Base-by-base conservation (phyloP, 2,113 vertebrate genomes). In the Sebastes schlegelii region DNA sequence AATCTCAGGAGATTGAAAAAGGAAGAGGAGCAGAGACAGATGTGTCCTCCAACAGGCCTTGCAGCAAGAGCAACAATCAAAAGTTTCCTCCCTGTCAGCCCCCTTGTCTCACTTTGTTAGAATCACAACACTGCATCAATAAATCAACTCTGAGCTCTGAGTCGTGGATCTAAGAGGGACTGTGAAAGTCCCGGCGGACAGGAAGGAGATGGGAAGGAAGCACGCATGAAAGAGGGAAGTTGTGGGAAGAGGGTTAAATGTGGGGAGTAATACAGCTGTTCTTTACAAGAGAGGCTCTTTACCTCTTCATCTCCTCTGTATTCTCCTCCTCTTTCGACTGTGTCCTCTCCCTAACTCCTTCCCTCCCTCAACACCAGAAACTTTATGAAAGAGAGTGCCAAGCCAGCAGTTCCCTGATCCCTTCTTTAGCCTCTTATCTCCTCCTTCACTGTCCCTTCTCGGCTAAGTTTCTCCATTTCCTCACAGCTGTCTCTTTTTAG, bases 51-150 rank as follows among this genome's bases (percentile, higher is more conserved):
- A 83, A 88, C 74, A 82, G 62, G 71, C 88, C 73, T 85, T 26
- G 63, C 60, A 78, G 81, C 49, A 43, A 63, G 21, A 85, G n/a
- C 76, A 83, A 77, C 65, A 80, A 75, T 84, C 49, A 49, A 83
- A 90, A 77, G 69, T 88, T 87, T 84, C 67, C 61, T 82, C 71
- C 66, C 79, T 78, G 83, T 84, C 88, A 90, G 68, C 19, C 34
- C 26, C 10, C 81, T 68, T 85, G 88, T 91, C 89, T 90, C 45
- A 80, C 72, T 79, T 82, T 82, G 74, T 88, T 87, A 85, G 66
- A 90, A 88, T 91, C 91, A 90, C 63, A 83, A 34, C 48, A 2
- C 49, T 4, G 80, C 89, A 91, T 92, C 89, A 88, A 88, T 89
- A 91, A 90, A 79, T 90, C 84, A 86, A 83, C 72, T 76, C 80